phyloP scores from a whole-genome alignment of 2,797 vertebrate genomes.

The Micrastur ruficollis region DNA sequence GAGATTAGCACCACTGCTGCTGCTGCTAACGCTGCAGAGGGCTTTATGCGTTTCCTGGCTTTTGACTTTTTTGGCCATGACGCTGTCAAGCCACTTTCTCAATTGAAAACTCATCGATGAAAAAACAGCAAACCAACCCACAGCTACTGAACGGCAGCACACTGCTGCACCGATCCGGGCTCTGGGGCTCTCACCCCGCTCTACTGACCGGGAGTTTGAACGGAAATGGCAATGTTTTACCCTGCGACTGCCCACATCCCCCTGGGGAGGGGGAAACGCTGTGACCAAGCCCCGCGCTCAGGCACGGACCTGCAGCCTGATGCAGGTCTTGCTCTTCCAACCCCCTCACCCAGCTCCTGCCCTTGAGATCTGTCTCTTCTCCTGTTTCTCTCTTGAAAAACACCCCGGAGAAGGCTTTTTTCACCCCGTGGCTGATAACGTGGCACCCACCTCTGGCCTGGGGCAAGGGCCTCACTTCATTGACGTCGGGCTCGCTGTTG shows the following conservation, averaged over 20 bases:
- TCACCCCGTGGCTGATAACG: fast-evolving
- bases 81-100: neutral
- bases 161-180: fast-evolving
- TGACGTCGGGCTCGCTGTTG: conserved; percentile 92
- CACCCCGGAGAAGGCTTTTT: neutral
- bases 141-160: no score
- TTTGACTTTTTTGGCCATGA: neutral
- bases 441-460: conserved; percentile 86
- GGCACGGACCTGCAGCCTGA: neutral
- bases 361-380: neutral
- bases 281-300: no score
- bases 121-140: neutral
- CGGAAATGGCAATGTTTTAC: fast-evolving
- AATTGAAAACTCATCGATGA: neutral
- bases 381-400: neutral
- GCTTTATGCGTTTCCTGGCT: no score
- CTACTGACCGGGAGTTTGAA: no score
- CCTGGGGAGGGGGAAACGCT: neutral
- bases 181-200: neutral
- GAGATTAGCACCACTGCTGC: neutral
- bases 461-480: conserved; percentile 91
- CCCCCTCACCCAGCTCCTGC: neutral
- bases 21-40: fast-evolving
- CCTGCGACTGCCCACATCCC: no score
- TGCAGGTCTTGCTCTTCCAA: neutral